These are phyloP conservation scores for Eptatretus burgeri DNA, from an alignment of 2,113 vertebrate genomes.

Conservation along the genomic window DNA sequence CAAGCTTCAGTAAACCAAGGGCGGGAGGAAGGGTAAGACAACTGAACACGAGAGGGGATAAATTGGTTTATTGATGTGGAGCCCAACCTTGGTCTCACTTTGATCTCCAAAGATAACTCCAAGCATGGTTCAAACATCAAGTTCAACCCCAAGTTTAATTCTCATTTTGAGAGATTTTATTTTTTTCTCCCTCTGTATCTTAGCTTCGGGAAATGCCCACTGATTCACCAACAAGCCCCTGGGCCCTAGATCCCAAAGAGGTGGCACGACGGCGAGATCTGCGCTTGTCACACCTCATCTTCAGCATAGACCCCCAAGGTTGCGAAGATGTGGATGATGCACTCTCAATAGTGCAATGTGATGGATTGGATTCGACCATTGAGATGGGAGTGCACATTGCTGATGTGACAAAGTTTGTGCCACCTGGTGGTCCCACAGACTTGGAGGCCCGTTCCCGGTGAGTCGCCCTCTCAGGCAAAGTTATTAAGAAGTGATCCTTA, in stretches of 20 bases:
- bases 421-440: conserved; percentile 36
- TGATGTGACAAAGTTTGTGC: conserved; percentile 64
- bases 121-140: no score
- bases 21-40: no score
- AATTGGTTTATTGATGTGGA: no score
- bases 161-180: background rate
- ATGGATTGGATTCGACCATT: conserved; percentile 13
- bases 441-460: conserved; percentile 48
- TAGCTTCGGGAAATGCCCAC: conserved; percentile 60
- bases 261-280: conserved; percentile 18
- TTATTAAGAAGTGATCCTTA: no score
- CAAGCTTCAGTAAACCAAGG: no score
- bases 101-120: no score
- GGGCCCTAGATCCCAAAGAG: conserved; percentile 25
- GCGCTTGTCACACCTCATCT: conserved; percentile 38
- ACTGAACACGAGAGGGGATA: no score
- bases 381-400: conserved; percentile 88
- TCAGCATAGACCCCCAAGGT: conserved; percentile 69
- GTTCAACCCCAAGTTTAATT: no score
- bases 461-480: background rate
- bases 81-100: no score
- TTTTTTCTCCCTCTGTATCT: conserved; percentile 2
- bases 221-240: conserved; percentile 30
- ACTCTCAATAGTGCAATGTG: conserved; percentile 23
- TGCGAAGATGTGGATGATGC: conserved; percentile 84